Conservation (phyloP, 1,140 invertebrate genomes). For the Tetramorium simillimum region DNA sequence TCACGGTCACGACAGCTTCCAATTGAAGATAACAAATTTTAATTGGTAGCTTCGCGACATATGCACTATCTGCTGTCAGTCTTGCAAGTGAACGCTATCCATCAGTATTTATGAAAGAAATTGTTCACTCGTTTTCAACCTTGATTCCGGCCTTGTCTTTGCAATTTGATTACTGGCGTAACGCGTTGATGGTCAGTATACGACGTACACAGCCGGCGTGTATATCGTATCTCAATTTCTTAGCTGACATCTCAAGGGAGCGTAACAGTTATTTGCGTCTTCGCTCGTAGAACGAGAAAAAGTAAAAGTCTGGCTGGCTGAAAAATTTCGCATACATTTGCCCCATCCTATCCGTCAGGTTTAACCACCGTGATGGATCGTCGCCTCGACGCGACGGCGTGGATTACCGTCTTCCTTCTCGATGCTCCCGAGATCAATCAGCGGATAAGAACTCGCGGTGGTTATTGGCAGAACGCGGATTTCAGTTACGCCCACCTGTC, state of each 20-base stretch:
- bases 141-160: too few species aligned
- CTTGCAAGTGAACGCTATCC: not conserved
- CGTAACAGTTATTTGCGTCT: not conserved
- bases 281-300: not conserved
- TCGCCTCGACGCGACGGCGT: not conserved
- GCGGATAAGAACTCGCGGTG: not conserved
- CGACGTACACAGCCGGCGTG: not conserved
- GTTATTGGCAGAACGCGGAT: constrained; percentile 13
- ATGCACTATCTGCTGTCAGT: not conserved
- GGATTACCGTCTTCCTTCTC: constrained; percentile 19
- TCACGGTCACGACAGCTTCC: not conserved
- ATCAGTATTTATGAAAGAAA: not conserved
- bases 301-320: not conserved
- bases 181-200: not conserved
- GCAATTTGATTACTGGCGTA: not conserved
- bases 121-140: not conserved
- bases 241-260: not conserved
- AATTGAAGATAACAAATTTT: constrained; percentile 25
- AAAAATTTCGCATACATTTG: constrained; percentile 2
- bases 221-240: not conserved
- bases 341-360: constrained; percentile 28
- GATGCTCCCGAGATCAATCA: constrained; percentile 33
- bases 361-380: constrained; percentile 18
- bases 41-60: not conserved
- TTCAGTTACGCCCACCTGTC: constrained; percentile 42